Conservation (phyloP, 2,113 vertebrate species). For the Cricetomys ansorgei region DNA sequence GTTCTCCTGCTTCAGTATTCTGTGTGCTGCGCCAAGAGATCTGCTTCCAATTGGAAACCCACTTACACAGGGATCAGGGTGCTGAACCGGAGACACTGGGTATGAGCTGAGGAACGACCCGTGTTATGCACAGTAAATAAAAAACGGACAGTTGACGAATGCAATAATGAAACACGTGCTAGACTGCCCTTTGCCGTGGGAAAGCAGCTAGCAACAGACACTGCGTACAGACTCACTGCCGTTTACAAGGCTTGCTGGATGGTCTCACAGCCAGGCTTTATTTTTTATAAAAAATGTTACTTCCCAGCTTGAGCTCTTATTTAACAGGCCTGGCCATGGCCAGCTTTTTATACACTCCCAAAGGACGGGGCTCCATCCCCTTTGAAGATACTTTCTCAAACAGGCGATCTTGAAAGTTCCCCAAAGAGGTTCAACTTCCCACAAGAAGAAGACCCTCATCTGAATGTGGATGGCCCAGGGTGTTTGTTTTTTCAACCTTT, state of each 20-base stretch:
- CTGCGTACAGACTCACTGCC: not conserved
- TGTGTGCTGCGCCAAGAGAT: slow-evolving; percentile 50
- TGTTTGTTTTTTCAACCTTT: slow-evolving; percentile 22
- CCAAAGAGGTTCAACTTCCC: not conserved
- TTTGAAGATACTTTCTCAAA: slow-evolving; percentile 55
- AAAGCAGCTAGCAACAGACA: slow-evolving; percentile 34
- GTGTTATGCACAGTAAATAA: slow-evolving; percentile 48
- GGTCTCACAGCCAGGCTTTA: not conserved
- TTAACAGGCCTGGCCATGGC: not conserved
- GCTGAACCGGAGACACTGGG: not conserved
- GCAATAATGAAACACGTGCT: not conserved
- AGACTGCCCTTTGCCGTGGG: not conserved
- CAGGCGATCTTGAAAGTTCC: not conserved
- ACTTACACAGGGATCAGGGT: slow-evolving; percentile 39
- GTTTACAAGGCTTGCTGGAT: not conserved
- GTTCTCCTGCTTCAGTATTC: slow-evolving; percentile 52
- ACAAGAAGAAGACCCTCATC: not conserved
- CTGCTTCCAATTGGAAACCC: slow-evolving; percentile 72
- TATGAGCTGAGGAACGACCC: slow-evolving; percentile 39
- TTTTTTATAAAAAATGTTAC: slow-evolving; percentile 54
- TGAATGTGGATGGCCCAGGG: not conserved
- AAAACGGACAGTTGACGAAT: not conserved
- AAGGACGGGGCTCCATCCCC: not conserved
- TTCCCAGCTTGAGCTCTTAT: not conserved
- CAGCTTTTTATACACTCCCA: slow-evolving; percentile 10